Percentiles rank a stretch among this genome's conserved stretches.
phyloP scores from a whole-genome alignment of 2,113 vertebrate species.

The Ranitomeya imitator region DNA sequence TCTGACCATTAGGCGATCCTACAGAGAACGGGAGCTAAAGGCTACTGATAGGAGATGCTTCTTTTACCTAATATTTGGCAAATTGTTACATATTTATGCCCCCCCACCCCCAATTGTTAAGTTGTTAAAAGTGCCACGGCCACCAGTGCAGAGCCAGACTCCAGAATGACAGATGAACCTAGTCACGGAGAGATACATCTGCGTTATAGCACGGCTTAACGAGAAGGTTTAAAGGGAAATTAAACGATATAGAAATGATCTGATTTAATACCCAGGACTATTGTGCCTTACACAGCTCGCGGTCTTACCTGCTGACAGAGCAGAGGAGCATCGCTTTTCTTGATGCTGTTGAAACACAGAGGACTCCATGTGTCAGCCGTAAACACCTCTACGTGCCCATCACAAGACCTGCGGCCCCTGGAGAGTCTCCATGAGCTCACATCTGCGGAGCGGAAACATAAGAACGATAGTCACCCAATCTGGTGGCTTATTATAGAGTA shows the following conservation, averaged over 20 bases:
- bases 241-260: background rate
- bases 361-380: constrained; percentile 18
- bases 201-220: background rate
- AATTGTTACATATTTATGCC: too few species aligned
- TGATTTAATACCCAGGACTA: background rate
- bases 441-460: background rate
- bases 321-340: background rate
- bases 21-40: too few species aligned
- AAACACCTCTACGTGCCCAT: constrained; percentile 39
- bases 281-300: background rate
- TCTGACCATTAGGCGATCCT: too few species aligned
- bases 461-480: background rate
- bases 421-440: constrained; percentile 19
- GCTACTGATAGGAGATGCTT: too few species aligned
- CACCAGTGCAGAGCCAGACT: background rate
- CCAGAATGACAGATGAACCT: background rate
- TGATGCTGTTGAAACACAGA: constrained; percentile 1
- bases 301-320: constrained; percentile 33
- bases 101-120: too few species aligned
- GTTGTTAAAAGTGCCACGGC: too few species aligned
- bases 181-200: background rate
- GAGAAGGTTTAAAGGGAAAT: too few species aligned
- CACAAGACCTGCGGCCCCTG: constrained; percentile 40
- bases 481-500: too few species aligned
- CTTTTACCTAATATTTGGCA: too few species aligned